Conservation (phyloP, 2,797 vertebrate genomes). For the Australoheros facetus region DNA sequence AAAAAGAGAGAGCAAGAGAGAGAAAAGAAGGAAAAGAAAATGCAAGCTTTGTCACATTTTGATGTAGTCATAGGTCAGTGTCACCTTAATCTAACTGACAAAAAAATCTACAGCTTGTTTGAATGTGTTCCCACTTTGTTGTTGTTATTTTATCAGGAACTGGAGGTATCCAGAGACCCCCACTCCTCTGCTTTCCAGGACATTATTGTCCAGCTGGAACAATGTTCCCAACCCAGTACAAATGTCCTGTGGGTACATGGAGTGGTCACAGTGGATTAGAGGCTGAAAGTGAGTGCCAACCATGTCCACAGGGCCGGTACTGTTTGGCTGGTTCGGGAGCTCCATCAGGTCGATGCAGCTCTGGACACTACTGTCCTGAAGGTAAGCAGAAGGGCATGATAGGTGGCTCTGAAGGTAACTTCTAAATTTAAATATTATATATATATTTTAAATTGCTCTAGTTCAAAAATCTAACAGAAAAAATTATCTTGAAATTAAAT, state of each 20-base stretch:
- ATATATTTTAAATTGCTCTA: not conserved
- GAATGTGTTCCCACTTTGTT: not conserved
- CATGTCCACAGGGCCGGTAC: conserved; percentile 87
- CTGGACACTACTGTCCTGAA: conserved; percentile 89
- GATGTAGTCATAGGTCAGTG: not conserved
- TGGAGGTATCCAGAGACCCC: conserved; percentile 85
- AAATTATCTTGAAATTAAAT: not conserved
- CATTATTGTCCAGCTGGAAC: conserved; percentile 90
- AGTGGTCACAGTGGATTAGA: conserved; percentile 82
- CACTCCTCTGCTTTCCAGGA: conserved; percentile 84
- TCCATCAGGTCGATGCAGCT: conserved; percentile 85
- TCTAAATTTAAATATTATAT: not conserved
- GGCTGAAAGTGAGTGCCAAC: conserved; percentile 77
- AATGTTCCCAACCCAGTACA: conserved; percentile 85
- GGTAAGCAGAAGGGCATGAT: conserved; percentile 67
- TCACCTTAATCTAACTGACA: not conserved
- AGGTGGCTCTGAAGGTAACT: not conserved
- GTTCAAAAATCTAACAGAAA: not conserved
- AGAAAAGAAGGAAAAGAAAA: not conserved
- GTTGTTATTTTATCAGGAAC: conserved; percentile 78
- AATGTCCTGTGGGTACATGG: conserved; percentile 90
- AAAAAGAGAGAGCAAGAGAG: not conserved
- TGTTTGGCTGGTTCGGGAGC: conserved; percentile 82
- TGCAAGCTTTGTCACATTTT: not conserved
- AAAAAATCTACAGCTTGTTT: not conserved